Evolutionary conservation across 2,797 vertebrate species (phyloP), one percentile per base, ranked within the genome.

Genomic region (Cottoperca gobio): DNA sequence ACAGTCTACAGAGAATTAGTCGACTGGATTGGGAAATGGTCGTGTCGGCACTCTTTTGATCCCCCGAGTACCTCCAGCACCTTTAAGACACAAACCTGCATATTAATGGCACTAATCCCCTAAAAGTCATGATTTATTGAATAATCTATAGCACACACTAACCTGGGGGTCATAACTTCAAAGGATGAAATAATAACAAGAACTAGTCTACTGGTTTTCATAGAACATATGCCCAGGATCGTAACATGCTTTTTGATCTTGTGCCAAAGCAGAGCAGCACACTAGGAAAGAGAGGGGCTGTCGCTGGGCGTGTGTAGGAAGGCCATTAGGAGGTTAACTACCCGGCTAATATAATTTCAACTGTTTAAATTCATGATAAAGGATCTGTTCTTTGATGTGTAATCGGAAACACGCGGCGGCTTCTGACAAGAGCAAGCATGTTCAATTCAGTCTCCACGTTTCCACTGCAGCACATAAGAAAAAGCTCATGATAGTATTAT

Each of bases 401-500:
- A 88, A 90, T 73, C 35, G 67, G 37, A 89, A 90, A 70, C 89
- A 92, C 67, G 83, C 88, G 88, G 69, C 53, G 35, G 81, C 70
- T 80, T 69, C 70, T 70, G 80, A 52, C 62, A 52, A 42, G 62
- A 14, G 85, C 85, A 93, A 87, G 90, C 91, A 89, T 45, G 49
- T 90, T 89, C 75, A 73, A 90, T 93, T 91, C 84, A 63, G 52
- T 28, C 83, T 70, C 52, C 50, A 73, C 76, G 79, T 85, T n/a
- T 45, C 24, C 21, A 60, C 64, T 50, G 70, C 53, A 3, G 24
- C 75, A 46, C 14, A 16, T 2, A 10, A 9, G 23, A 26, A 53
- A 52, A 59, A 5, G 6, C 10, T 21, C 19, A 35, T 19, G 6
- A 52, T n/a, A 16, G 11, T 21, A 70, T 55, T 54, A 54, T n/a